Evolutionary conservation across 2,797 vertebrate genomes (phyloP).

Genomic region (Anolis apletophallus): DNA sequence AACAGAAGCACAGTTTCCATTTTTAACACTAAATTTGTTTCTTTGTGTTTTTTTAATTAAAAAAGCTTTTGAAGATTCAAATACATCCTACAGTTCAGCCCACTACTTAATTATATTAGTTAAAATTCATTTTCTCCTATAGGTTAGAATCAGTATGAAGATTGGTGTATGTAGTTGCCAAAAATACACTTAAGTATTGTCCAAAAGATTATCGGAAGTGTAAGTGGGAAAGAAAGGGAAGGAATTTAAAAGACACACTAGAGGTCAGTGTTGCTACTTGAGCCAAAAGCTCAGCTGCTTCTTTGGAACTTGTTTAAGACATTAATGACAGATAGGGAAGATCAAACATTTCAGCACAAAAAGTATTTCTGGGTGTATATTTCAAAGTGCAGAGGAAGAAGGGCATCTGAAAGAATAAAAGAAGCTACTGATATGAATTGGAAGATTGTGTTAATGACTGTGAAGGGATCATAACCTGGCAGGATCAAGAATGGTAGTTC

Average conservation of each 20-base stretch:
- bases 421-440: constrained; percentile 54
- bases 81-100: background rate
- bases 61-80: background rate
- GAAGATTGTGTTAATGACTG: background rate
- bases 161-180: constrained; percentile 70
- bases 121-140: constrained; percentile 67
- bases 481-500: constrained; percentile 44
- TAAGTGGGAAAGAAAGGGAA: constrained; percentile 62
- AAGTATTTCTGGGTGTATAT: constrained; percentile 56
- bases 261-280: constrained; percentile 96
- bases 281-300: constrained; percentile 68
- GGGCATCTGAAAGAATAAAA: constrained; percentile 62
- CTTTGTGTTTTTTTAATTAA: background rate
- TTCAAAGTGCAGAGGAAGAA: constrained; percentile 60
- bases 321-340: constrained; percentile 52
- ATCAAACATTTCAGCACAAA: constrained; percentile 60
- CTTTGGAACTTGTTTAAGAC: constrained; percentile 49
- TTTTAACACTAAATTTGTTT: constrained; percentile 34
- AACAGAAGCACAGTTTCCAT: constrained; percentile 69
- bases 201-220: constrained; percentile 76
- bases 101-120: constrained; percentile 68
- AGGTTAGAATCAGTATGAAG: constrained; percentile 75
- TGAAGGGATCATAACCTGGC: constrained; percentile 20
- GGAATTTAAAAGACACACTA: constrained; percentile 87
- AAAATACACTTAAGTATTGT: constrained; percentile 76